A percentile compares a stretch with the other conserved stretches of the same genome.
phyloP scores from a whole-genome alignment of 2,113 vertebrate species.

The Fulmarus glacialis region DNA sequence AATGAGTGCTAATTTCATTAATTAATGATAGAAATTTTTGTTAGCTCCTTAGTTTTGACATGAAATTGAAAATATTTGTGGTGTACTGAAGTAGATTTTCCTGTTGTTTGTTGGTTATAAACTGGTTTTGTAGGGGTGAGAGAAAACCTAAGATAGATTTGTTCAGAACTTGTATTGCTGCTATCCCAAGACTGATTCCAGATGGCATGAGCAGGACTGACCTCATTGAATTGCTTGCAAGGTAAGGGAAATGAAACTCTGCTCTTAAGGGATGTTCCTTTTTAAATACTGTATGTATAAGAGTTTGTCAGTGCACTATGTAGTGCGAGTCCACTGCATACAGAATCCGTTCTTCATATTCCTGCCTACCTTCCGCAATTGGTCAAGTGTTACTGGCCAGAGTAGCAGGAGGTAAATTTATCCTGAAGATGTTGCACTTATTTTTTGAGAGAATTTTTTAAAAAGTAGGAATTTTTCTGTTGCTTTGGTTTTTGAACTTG shows the following conservation, averaged over 20 bases:
- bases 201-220: conserved; percentile 99
- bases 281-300: neutral
- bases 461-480: neutral
- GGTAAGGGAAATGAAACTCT: conserved; percentile 75
- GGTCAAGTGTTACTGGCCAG: neutral
- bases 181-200: conserved; percentile 96
- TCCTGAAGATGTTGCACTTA: neutral
- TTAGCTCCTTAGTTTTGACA: neutral
- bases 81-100: neutral
- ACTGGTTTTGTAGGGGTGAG: conserved; percentile 85
- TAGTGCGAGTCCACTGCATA: neutral
- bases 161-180: conserved; percentile 97
- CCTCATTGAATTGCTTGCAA: conserved; percentile 95
- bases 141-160: conserved; percentile 99
- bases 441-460: neutral
- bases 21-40: neutral
- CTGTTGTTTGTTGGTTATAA: neutral
- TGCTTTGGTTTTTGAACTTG: neutral
- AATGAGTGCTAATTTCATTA: neutral
- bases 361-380: neutral
- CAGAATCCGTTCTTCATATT: neutral
- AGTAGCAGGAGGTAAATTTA: neutral
- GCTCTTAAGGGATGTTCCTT: neutral
- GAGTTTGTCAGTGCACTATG: neutral
- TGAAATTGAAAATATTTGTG: neutral